A percentile compares a stretch with the other conserved stretches of the same genome.
These are phyloP conservation scores for Echinometra lucunter DNA, from an alignment of 53 echinoderm and acorn worm genomes.

Conservation along the genomic window DNA sequence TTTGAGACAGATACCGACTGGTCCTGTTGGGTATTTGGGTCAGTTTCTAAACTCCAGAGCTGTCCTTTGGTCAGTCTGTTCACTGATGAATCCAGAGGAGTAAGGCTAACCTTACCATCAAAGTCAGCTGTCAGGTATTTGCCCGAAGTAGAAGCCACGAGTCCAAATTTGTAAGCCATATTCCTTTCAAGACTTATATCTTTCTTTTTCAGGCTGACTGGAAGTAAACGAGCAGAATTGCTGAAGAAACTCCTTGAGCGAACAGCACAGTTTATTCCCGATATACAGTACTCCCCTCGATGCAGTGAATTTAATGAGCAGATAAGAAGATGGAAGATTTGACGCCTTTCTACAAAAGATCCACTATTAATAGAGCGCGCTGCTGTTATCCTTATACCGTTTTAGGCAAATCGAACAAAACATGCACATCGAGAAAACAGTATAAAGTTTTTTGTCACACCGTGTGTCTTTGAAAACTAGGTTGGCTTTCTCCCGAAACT, in stretches of 20 bases:
- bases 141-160: slow-evolving; percentile 7
- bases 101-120: slow-evolving; percentile 61
- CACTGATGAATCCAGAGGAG: neutral
- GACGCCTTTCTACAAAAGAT: neutral
- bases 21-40: neutral
- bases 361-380: neutral
- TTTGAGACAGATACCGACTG: neutral
- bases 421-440: neutral
- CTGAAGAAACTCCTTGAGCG: no score
- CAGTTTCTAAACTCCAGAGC: slow-evolving; percentile 46
- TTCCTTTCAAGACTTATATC: neutral
- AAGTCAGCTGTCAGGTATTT: slow-evolving; percentile 60
- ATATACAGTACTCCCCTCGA: neutral
- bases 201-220: no score
- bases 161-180: slow-evolving; percentile 37
- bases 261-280: no score
- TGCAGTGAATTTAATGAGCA: neutral
- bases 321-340: no score
- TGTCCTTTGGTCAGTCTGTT: slow-evolving; percentile 51
- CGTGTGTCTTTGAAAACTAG: neutral
- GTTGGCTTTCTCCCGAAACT: neutral
- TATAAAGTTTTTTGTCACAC: neutral
- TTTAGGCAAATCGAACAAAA: neutral
- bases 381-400: neutral
- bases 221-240: no score